Evolutionary conservation across 1,140 invertebrate genomes (phyloP).

Genomic region (Papilio polyxenes): DNA sequence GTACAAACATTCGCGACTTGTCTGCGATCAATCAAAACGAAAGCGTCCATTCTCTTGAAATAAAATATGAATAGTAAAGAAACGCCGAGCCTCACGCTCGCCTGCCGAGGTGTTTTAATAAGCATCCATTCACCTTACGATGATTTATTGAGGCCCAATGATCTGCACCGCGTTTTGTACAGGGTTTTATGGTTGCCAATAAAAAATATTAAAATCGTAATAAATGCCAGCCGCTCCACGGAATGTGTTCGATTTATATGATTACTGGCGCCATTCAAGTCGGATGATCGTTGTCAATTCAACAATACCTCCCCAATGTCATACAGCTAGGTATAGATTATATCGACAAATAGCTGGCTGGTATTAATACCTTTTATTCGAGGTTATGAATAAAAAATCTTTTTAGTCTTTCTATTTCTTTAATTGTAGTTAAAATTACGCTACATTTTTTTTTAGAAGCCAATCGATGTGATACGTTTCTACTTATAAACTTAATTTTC

Average conservation of each 20-base stretch:
- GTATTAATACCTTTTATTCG: background rate
- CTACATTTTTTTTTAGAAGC: background rate
- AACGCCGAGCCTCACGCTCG: constrained; percentile 37
- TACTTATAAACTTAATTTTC: background rate
- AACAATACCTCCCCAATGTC: background rate
- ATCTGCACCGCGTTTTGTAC: constrained; percentile 50
- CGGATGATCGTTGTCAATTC: constrained; percentile 44
- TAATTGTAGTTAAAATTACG: background rate
- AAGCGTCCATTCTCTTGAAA: constrained; percentile 36
- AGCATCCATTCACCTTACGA: constrained; percentile 48
- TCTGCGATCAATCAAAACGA: constrained; percentile 41
- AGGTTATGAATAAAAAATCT: no score
- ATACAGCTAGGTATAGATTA: background rate
- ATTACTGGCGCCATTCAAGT: constrained; percentile 49
- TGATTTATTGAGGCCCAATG: constrained; percentile 57
- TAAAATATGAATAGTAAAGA: constrained; percentile 47
- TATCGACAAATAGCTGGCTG: background rate
- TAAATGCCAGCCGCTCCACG: constrained; percentile 45
- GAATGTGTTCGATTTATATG: constrained; percentile 37
- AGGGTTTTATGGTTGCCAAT: constrained; percentile 56
- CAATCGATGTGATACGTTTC: background rate
- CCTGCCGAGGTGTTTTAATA: constrained; percentile 53
- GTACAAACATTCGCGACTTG: background rate
- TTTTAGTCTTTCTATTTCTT: no score
- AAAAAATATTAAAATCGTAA: constrained; percentile 51